Percentiles rank a stretch among this genome's conserved stretches.
These are phyloP conservation scores for Garrulus glandarius DNA, from an alignment of 2,797 vertebrate genomes.

Conservation along the genomic window DNA sequence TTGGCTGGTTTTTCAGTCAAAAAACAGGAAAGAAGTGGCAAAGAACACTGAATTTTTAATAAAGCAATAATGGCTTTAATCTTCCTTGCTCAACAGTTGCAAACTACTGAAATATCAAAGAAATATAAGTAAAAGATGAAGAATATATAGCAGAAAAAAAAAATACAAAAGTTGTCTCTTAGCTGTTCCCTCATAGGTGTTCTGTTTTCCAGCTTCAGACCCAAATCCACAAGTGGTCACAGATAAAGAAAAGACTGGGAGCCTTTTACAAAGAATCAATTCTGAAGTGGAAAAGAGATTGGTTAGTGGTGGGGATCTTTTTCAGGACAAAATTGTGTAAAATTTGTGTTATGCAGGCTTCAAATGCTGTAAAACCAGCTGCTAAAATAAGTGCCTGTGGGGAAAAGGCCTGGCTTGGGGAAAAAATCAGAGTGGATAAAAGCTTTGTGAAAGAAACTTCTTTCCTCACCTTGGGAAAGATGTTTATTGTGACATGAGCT, in stretches of 20 bases:
- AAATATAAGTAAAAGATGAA: not conserved
- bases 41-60: conserved; percentile 10
- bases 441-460: not conserved
- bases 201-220: not conserved
- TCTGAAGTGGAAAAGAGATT: not conserved
- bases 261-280: not conserved
- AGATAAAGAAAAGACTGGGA: not conserved
- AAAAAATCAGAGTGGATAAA: not conserved
- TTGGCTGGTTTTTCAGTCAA: conserved; percentile 5
- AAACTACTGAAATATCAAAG: conserved; percentile 22
- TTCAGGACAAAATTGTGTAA: not conserved
- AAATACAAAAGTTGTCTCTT: not conserved
- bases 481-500: not conserved
- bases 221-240: not conserved
- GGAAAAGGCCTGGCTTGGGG: not conserved
- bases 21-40: conserved; percentile 55
- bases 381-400: not conserved
- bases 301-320: not conserved
- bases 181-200: not conserved
- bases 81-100: not conserved
- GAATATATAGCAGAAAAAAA: not conserved
- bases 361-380: not conserved
- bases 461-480: conserved; percentile 11
- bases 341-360: not conserved
- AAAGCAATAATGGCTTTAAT: not conserved